Base-by-base conservation (phyloP, 2,888 invertebrate genomes). In the Caenorhabditis sinica region DNA sequence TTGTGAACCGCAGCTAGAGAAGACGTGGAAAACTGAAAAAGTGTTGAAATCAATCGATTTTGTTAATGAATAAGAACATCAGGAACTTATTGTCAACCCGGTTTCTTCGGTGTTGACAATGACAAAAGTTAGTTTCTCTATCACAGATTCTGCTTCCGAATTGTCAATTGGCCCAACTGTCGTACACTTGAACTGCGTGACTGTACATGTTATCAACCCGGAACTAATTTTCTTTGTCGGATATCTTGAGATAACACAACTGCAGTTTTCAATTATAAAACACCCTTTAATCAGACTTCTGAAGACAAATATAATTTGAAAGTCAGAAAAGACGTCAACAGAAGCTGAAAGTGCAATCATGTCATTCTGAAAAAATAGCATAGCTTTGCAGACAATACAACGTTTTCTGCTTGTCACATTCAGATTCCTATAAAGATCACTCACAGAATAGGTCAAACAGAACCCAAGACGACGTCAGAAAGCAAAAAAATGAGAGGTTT, bases 121-220 rank as follows among this genome's bases (percentile, higher is more conserved):
- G 49, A 49, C 49, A 49, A 11, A 20, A 49, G 11, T 49, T 20
- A 49, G 20, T 49, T 49, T 20, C 49, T n/a, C 20, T 8, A 49
- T 20, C 20, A 49, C 49, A 49, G 3, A 20, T 49, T 49, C 5
- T 11, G 5, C 8, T 49, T 49, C 20, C 11, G 20, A 20, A n/a
- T n/a, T 49, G n/a, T 20, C 49, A 49, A 20, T 49, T 49, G n/a
- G 49, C 49, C 49, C 6, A 49, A 49, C 20, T 20, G 11, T 6
- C 5, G 49, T 49, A 49, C n/a, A 20, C 20, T 63, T 40, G 20
- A 40, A 17, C 61, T 30, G 61, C 33, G 36, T 11, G 20, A 36
- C 63, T 11, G 40, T 40, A 43, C 23, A 63, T 63, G 63, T 63
- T 40, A 25, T 63, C 63, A 63, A 63, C 63, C 2, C 23, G 63